These are phyloP conservation scores for Sprattus sprattus DNA, from an alignment of 2,113 vertebrate species.

Conservation along the genomic window DNA sequence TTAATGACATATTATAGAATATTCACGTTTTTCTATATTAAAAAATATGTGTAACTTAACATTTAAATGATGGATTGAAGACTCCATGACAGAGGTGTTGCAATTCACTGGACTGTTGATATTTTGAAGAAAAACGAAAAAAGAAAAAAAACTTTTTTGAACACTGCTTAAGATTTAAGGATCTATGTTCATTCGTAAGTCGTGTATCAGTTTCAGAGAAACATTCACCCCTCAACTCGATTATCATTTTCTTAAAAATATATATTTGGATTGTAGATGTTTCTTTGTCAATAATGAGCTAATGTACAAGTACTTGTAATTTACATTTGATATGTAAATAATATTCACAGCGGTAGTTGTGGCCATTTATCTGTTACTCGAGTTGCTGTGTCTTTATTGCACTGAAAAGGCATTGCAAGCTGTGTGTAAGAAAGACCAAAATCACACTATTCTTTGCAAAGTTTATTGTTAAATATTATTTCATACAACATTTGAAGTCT, in stretches of 20 bases:
- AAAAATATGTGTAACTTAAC: not conserved
- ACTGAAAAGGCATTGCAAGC: slow-evolving; percentile 33
- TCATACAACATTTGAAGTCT: slow-evolving; percentile 70
- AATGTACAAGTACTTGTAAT: not conserved
- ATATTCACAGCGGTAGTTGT: not conserved
- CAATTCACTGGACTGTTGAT: not conserved
- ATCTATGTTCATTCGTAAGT: not conserved
- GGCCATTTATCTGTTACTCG: not conserved
- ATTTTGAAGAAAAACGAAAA: not conserved
- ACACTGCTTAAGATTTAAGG: not conserved
- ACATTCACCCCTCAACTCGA: not conserved
- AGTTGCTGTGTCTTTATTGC: not conserved
- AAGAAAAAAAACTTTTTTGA: not conserved
- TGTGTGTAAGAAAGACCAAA: slow-evolving; percentile 40
- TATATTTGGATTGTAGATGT: slow-evolving; percentile 10
- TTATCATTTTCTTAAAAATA: not conserved
- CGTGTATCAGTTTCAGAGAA: not conserved
- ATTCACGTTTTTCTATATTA: not conserved
- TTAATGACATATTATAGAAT: not conserved
- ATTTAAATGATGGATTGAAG: not conserved
- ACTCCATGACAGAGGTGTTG: not conserved
- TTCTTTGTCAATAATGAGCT: not conserved
- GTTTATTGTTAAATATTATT: slow-evolving; percentile 79
- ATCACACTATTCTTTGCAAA: slow-evolving; percentile 61
- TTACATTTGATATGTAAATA: not conserved